Percentiles rank a stretch among this genome's conserved stretches.
Evolutionary conservation across 2,113 vertebrate species (phyloP).

Genomic region (Tetraodon nigroviridis): DNA sequence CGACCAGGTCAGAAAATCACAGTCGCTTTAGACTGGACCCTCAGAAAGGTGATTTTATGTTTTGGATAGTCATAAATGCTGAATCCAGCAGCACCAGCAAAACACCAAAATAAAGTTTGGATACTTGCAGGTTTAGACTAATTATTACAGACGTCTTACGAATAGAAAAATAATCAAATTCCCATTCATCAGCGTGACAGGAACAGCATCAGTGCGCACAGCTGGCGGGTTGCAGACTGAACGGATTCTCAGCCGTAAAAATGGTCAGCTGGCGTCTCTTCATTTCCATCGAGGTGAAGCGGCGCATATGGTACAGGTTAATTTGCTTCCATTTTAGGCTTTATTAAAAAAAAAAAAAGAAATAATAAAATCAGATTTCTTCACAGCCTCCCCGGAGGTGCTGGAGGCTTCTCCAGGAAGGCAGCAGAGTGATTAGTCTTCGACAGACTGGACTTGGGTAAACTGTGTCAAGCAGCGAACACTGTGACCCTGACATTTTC

Average conservation of each 20-base stretch:
- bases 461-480: slow-evolving; percentile 53
- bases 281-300: slow-evolving; percentile 9
- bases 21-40: too few species aligned
- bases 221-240: slow-evolving; percentile 7
- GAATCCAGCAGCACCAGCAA: too few species aligned
- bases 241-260: slow-evolving; percentile 18
- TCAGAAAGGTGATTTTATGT: too few species aligned
- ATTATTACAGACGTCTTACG: slow-evolving; percentile 34
- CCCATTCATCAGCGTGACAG: not conserved
- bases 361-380: slow-evolving; percentile 37
- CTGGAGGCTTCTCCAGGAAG: slow-evolving; percentile 32
- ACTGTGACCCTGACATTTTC: slow-evolving; percentile 67
- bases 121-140: slow-evolving; percentile 23
- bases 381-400: slow-evolving; percentile 11
- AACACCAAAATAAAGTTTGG: too few species aligned
- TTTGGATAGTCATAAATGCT: too few species aligned
- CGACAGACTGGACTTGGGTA: slow-evolving; percentile 41
- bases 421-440: slow-evolving; percentile 50
- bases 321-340: slow-evolving; percentile 30
- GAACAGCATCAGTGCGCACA: slow-evolving; percentile 6
- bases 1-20: too few species aligned
- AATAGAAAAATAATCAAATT: slow-evolving; percentile 33
- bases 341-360: not conserved
- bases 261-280: slow-evolving; percentile 22
- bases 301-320: slow-evolving; percentile 24